Evolutionary conservation across 2,113 vertebrate species (phyloP).

Genomic region (Ploceus nigricollis): DNA sequence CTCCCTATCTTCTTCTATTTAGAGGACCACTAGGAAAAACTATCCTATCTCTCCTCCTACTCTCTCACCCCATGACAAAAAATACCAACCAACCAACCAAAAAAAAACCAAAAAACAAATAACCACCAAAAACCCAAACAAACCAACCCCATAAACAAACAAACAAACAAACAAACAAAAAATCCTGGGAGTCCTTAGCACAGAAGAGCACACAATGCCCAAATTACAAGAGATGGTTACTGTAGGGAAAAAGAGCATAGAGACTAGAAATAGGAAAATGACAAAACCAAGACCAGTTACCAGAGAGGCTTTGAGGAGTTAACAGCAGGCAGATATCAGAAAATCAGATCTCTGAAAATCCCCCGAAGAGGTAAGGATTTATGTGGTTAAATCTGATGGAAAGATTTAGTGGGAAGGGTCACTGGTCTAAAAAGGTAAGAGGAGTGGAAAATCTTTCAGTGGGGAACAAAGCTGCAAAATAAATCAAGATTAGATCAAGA

Average conservation of each 20-base stretch:
- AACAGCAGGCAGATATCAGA: background rate
- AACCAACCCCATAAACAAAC: too few species aligned
- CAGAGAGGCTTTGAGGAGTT: background rate
- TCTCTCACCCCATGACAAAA: background rate
- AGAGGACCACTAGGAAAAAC: background rate
- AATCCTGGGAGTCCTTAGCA: background rate
- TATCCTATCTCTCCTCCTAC: background rate
- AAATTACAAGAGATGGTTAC: background rate
- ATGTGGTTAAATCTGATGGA: conserved; percentile 3
- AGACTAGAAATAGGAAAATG: background rate
- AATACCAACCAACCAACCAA: too few species aligned
- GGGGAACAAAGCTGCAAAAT: background rate
- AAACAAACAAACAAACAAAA: too few species aligned
- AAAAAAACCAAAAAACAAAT: background rate
- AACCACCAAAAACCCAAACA: too few species aligned
- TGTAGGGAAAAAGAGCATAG: background rate
- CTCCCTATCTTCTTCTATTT: background rate
- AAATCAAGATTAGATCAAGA: conserved; percentile 31
- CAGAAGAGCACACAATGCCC: background rate
- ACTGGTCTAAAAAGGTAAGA: background rate
- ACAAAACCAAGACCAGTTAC: background rate
- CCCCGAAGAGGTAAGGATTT: background rate
- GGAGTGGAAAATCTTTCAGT: background rate
- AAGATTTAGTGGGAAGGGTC: background rate
- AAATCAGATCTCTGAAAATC: background rate